These are phyloP conservation scores for Apodemia arnacis DNA, from an alignment of 2,888 invertebrate genomes.

Conservation along the genomic window DNA sequence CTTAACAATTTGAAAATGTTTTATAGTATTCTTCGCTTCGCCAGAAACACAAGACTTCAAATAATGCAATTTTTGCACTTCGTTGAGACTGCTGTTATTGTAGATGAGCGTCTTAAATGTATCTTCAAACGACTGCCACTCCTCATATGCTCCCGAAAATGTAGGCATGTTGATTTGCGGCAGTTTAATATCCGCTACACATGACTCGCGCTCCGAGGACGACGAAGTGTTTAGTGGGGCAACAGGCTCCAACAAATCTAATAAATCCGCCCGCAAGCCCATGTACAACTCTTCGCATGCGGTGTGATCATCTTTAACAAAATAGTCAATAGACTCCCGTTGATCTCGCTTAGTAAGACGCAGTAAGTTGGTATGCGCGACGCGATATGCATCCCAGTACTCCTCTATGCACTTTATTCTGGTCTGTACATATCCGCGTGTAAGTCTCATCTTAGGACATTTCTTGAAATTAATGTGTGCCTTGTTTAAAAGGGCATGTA, in stretches of 20 bases:
- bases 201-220: conserved; percentile 19
- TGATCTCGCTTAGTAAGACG: conserved; percentile 40
- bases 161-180: not conserved
- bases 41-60: not conserved
- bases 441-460: conserved; percentile 60
- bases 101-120: not conserved
- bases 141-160: not conserved
- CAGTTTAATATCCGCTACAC: not conserved
- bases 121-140: not conserved
- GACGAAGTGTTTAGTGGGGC: not conserved
- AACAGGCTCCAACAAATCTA: not conserved
- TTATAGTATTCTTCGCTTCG: not conserved
- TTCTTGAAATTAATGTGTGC: not conserved
- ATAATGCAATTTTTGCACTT: not conserved
- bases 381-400: conserved; percentile 68
- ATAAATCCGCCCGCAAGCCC: not conserved
- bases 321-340: not conserved
- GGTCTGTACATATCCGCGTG: conserved; percentile 73
- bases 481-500: not conserved
- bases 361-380: conserved; percentile 43
- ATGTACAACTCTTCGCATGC: not conserved
- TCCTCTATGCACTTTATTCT: conserved; percentile 68
- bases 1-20: not conserved
- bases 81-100: not conserved
- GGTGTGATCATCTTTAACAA: not conserved